These are phyloP conservation scores for Caenorhabditis macrosperma DNA, from an alignment of 2,888 invertebrate species.

Conservation along the genomic window DNA sequence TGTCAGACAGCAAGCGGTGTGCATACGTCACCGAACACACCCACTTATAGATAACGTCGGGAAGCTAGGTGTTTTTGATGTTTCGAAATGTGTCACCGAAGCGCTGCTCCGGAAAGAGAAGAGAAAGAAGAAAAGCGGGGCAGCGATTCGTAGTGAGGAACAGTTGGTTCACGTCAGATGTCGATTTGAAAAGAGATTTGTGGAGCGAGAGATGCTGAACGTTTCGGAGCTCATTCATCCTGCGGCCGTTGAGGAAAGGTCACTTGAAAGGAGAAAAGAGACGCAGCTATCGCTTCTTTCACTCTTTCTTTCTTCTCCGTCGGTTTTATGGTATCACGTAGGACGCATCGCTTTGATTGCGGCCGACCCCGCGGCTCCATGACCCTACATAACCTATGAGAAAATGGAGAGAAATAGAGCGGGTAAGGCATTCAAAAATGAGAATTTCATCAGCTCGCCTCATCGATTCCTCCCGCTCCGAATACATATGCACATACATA, in stretches of 20 bases:
- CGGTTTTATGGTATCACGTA: constrained; percentile 18
- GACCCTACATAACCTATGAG: constrained; percentile 29
- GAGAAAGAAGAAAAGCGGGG: neutral
- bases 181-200: constrained; percentile 12
- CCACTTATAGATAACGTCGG: neutral
- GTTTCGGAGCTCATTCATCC: constrained; percentile 45
- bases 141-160: constrained; percentile 9
- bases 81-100: neutral
- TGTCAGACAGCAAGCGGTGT: constrained; percentile 30
- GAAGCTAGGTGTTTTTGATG: constrained; percentile 12
- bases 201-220: constrained; percentile 11
- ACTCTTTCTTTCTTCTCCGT: neutral
- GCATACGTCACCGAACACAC: constrained; percentile 46
- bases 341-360: neutral
- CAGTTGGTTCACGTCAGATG: constrained; percentile 38
- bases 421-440: constrained; percentile 32
- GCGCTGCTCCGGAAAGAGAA: neutral
- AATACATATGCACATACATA: constrained; percentile 43
- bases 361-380: neutral
- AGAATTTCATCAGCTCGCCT: constrained; percentile 16
- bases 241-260: constrained; percentile 15
- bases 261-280: neutral
- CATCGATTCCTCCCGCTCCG: constrained; percentile 12
- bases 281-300: neutral
- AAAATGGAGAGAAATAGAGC: constrained; percentile 14